Percentiles rank a stretch among this genome's conserved stretches.
phyloP scores from a whole-genome alignment of 2,888 invertebrate genomes.

The Aspidiotus destructor region DNA sequence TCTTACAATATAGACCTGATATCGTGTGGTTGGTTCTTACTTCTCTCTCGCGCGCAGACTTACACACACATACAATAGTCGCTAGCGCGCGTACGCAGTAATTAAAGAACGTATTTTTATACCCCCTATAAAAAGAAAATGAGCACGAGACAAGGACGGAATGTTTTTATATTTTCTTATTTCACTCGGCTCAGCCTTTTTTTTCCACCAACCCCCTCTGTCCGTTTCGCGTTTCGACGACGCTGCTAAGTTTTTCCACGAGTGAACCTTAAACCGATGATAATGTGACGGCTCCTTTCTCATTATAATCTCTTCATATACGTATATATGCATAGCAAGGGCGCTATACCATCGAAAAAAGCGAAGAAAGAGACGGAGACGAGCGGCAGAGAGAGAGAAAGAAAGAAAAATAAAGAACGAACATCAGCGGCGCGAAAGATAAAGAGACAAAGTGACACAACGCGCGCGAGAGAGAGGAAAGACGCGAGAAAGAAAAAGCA shows the following conservation, averaged over 20 bases:
- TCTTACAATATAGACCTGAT: too few relatives aligned
- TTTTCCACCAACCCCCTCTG: constrained; percentile 12
- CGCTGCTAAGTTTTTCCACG: constrained; percentile 26
- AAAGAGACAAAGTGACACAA: background rate
- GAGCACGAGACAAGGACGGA: constrained; percentile 29
- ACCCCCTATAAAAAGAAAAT: constrained; percentile 31
- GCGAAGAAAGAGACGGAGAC: background rate
- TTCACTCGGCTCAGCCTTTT: constrained; percentile 32
- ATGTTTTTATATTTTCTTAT: constrained; percentile 30
- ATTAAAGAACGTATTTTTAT: constrained; percentile 8
- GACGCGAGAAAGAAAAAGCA: constrained; percentile 19
- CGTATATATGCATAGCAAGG: constrained; percentile 19
- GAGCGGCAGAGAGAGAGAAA: constrained; percentile 14
- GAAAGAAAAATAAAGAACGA: constrained; percentile 7
- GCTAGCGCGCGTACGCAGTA: background rate
- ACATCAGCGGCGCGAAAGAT: background rate
- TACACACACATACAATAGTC: too few relatives aligned
- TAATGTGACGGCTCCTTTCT: constrained; percentile 32
- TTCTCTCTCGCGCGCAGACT: background rate
- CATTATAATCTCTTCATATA: constrained; percentile 26
- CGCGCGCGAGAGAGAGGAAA: background rate
- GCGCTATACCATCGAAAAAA: constrained; percentile 24
- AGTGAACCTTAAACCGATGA: constrained; percentile 32
- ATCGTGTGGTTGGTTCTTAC: background rate
- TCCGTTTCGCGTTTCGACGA: constrained; percentile 25